Evolutionary conservation across 2,113 vertebrate species (phyloP).

Genomic region (Bubo bubo): DNA sequence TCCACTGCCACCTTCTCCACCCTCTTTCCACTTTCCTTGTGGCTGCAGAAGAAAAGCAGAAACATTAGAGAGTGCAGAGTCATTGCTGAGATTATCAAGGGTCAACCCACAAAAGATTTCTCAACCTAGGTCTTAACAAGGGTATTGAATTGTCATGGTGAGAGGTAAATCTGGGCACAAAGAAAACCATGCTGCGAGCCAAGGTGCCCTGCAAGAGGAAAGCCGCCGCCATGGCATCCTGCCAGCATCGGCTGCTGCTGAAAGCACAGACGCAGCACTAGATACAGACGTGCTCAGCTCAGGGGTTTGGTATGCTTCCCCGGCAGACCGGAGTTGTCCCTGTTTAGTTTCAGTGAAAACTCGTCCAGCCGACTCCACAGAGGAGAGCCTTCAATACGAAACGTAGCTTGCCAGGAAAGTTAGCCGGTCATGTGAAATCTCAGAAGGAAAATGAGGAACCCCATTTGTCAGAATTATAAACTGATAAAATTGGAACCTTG

Average conservation of each 20-base stretch:
- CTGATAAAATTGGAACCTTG: slow-evolving; percentile 40
- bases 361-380: neutral
- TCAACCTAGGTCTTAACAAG: neutral
- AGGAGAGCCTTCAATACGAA: neutral
- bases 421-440: neutral
- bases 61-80: neutral
- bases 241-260: accelerated
- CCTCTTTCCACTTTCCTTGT: accelerated
- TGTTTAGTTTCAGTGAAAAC: slow-evolving; percentile 21
- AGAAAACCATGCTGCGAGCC: accelerated
- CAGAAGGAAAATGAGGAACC: slow-evolving; percentile 34
- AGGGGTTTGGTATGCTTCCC: neutral
- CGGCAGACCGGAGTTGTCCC: neutral
- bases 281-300: neutral
- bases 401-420: slow-evolving; percentile 30
- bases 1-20: neutral
- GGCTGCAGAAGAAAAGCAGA: neutral
- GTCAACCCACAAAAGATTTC: neutral
- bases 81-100: accelerated
- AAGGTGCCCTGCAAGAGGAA: neutral
- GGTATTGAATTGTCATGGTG: accelerated
- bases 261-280: neutral
- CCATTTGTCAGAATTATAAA: slow-evolving; percentile 48
- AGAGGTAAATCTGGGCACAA: neutral
- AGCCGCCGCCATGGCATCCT: neutral